These are phyloP conservation scores for Ypsolopha sequella DNA, from an alignment of 2,888 invertebrate genomes.

Conservation along the genomic window DNA sequence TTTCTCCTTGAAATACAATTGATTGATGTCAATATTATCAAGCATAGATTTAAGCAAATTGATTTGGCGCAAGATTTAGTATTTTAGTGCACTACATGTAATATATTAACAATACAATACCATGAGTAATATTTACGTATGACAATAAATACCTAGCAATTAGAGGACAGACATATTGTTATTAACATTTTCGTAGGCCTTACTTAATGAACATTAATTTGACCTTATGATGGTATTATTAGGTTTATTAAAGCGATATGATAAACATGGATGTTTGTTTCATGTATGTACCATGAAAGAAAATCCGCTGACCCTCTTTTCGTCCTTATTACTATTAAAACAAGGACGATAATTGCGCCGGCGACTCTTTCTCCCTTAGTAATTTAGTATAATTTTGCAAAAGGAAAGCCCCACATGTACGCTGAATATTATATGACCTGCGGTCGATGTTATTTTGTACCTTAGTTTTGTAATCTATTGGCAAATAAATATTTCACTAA, in stretches of 20 bases:
- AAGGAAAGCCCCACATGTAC: slow-evolving; percentile 18
- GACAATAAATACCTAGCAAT: slow-evolving; percentile 32
- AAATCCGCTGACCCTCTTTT: too few species aligned
- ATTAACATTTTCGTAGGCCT: not conserved
- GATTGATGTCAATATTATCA: too few species aligned
- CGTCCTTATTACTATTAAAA: too few species aligned
- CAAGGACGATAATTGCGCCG: too few species aligned
- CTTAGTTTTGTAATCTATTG: slow-evolving; percentile 23
- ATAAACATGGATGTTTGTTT: too few species aligned
- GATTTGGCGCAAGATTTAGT: not conserved
- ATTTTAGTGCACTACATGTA: slow-evolving; percentile 16
- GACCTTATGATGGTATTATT: too few species aligned
- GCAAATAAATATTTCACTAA: not conserved
- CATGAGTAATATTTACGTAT: slow-evolving; percentile 52
- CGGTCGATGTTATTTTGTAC: slow-evolving; percentile 47
- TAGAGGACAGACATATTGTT: not conserved
- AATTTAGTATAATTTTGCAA: not conserved
- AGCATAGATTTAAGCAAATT: not conserved
- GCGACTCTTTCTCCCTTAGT: not conserved
- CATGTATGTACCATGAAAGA: too few species aligned
- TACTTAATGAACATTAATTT: not conserved
- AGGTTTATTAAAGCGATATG: too few species aligned
- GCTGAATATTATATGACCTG: slow-evolving; percentile 19
- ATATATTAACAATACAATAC: slow-evolving; percentile 20
- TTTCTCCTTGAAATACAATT: too few species aligned